These are phyloP conservation scores for Remorina albescens DNA, from an alignment of 2,797 vertebrate genomes.

Conservation along the genomic window DNA sequence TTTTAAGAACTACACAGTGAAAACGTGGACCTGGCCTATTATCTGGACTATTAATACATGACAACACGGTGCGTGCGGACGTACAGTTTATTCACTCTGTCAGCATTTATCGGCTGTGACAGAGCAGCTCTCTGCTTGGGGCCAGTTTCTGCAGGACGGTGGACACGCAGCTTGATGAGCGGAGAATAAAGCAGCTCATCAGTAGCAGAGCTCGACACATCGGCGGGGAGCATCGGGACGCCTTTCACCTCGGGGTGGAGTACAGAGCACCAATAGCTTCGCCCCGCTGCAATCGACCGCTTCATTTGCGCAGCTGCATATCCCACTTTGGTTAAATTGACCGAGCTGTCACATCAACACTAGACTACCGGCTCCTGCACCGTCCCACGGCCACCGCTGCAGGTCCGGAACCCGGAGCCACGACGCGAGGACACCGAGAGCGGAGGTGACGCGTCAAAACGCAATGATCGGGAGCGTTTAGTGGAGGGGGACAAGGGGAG, in stretches of 20 bases:
- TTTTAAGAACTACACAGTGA: too few species aligned
- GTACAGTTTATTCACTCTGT: not conserved
- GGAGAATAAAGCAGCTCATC: not conserved
- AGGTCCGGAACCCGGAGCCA: too few species aligned
- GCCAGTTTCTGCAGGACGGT: not conserved
- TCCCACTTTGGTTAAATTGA: not conserved
- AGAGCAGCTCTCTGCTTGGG: not conserved
- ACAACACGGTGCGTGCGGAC: too few species aligned
- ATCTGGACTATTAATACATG: too few species aligned
- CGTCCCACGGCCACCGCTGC: not conserved
- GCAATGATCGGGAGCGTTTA: conserved; percentile 1
- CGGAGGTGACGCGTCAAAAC: not conserved
- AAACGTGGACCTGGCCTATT: too few species aligned
- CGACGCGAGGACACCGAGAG: not conserved
- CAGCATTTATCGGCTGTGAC: not conserved
- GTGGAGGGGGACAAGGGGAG: too few species aligned
- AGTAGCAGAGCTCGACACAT: not conserved
- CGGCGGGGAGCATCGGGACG: not conserved
- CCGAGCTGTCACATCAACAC: conserved; percentile 34
- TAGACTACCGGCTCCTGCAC: not conserved
- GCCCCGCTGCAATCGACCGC: conserved; percentile 38
- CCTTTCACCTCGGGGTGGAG: not conserved
- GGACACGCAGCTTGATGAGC: not conserved
- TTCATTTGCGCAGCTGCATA: conserved; percentile 65
- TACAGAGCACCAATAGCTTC: not conserved